These are phyloP conservation scores for Drosophila acutilabella DNA, from an alignment of 2,888 invertebrate genomes.

Conservation along the genomic window DNA sequence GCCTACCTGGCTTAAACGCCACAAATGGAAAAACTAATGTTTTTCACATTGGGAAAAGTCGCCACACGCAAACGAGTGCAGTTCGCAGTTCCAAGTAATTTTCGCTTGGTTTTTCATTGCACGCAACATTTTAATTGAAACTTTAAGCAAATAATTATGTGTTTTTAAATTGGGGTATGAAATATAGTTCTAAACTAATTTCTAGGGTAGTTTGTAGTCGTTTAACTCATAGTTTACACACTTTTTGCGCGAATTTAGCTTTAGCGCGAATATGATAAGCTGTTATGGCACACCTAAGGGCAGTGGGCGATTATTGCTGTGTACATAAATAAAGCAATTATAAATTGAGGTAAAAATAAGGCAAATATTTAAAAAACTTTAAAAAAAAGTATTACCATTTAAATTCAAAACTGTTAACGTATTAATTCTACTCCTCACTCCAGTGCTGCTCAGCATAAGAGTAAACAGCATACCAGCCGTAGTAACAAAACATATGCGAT, in stretches of 20 bases:
- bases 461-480: constrained; percentile 39
- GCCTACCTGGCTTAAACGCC: constrained; percentile 61
- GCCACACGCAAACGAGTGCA: constrained; percentile 45
- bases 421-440: no score
- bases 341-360: no score
- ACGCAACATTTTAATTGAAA: constrained; percentile 35
- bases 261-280: constrained; percentile 44
- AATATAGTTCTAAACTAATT: neutral
- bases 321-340: neutral
- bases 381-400: neutral
- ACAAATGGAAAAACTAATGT: constrained; percentile 75
- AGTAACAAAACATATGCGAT: constrained; percentile 25
- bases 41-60: constrained; percentile 61
- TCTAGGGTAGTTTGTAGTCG: constrained; percentile 24
- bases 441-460: no score
- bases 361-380: no score
- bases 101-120: constrained; percentile 25
- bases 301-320: neutral
- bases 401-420: neutral
- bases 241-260: constrained; percentile 12
- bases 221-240: neutral
- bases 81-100: constrained; percentile 30
- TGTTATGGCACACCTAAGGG: constrained; percentile 18
- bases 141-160: constrained; percentile 19
- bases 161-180: constrained; percentile 5